Conservation (phyloP, 2,888 invertebrate species). For the Nasonia oneida region DNA sequence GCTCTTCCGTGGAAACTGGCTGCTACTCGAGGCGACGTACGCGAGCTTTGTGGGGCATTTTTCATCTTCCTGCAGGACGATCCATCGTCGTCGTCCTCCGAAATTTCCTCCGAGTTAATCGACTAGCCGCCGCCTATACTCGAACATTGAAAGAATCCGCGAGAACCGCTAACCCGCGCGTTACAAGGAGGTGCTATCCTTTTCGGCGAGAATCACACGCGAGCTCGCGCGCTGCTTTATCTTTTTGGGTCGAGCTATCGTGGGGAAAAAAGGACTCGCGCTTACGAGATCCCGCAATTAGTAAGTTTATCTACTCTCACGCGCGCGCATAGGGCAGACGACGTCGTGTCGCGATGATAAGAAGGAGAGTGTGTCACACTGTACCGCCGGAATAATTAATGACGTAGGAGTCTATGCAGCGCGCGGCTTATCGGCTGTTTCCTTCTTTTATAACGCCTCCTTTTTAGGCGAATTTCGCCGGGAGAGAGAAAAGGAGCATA, state of each 20-base stretch:
- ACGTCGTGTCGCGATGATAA: background rate
- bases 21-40: background rate
- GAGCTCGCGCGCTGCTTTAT: background rate
- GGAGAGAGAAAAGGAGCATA: slow-evolving; percentile 3
- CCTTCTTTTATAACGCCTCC: slow-evolving; percentile 12
- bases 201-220: slow-evolving; percentile 15
- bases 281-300: slow-evolving; percentile 18
- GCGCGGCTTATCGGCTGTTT: slow-evolving; percentile 5
- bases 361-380: slow-evolving; percentile 7
- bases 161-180: background rate
- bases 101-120: background rate
- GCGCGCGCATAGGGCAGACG: background rate
- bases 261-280: background rate
- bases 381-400: slow-evolving; percentile 13
- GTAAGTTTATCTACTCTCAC: background rate
- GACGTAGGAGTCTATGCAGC: background rate
- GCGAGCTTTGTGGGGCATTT: background rate
- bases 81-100: background rate
- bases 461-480: background rate
- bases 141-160: background rate
- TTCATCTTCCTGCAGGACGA: background rate
- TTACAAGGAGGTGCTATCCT: too few species aligned
- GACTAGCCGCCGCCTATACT: too few species aligned
- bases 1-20: slow-evolving; percentile 43
- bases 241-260: background rate